A percentile compares a stretch with the other conserved stretches of the same genome.
phyloP scores from a whole-genome alignment of 2,888 invertebrate species.

The Dichetophora obliterata region DNA sequence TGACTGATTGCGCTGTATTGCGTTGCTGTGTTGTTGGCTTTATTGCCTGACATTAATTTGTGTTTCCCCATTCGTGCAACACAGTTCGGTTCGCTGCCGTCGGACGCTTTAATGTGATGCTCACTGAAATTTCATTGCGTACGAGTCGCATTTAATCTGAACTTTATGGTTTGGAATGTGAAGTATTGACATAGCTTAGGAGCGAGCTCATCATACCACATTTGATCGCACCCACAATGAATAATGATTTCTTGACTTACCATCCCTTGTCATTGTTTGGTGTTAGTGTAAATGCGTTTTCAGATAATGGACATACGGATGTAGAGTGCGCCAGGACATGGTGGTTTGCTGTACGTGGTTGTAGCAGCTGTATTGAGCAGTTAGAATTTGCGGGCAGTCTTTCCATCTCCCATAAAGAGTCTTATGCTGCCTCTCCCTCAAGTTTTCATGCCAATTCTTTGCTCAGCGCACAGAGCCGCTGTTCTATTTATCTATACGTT shows the following conservation, averaged over 20 bases:
- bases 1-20: not conserved
- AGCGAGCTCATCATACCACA: not conserved
- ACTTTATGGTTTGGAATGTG: conserved; percentile 30
- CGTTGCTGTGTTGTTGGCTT: not conserved
- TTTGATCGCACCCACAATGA: conserved; percentile 14
- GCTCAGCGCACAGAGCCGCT: not conserved
- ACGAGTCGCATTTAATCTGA: conserved; percentile 30
- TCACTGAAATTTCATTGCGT: conserved; percentile 26
- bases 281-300: conserved; percentile 19
- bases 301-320: conserved; percentile 24
- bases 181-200: not conserved
- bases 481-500: not conserved
- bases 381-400: too few relatives aligned
- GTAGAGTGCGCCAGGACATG: too few relatives aligned
- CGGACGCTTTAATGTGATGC: not conserved
- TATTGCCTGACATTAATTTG: conserved; percentile 34
- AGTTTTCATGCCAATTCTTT: not conserved
- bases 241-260: conserved; percentile 27
- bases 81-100: not conserved
- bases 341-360: too few relatives aligned
- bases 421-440: not conserved
- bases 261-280: conserved; percentile 18
- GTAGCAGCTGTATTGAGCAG: too few relatives aligned
- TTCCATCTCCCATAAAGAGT: not conserved
- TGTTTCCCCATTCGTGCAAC: not conserved